Base-by-base conservation (phyloP, 2,797 vertebrate species). In the Cephalopachus bancanus region DNA sequence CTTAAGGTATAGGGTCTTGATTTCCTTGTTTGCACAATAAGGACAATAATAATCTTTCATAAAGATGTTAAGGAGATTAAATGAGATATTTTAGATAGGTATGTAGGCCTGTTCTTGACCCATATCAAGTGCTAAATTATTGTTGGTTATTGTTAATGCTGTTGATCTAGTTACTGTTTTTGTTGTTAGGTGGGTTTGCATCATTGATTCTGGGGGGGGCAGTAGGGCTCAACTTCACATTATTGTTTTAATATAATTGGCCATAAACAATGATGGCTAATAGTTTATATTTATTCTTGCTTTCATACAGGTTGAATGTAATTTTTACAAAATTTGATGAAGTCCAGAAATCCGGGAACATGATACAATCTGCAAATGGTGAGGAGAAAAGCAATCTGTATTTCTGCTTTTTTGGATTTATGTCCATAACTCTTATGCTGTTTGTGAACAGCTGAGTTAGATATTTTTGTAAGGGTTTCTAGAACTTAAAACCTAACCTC, bases 311-410 rank as follows among this genome's bases (percentile, higher is more conserved):
- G 98, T 99, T 99, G 99, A 99, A 99, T 99, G 99, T 99, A 98
- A 99, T 99, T 99, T 99, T 99, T 98, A 99, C 99, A 96, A 99
- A 99, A 98, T 99, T 99, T 1, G 99, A 99, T 97, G 99, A 99
- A 98, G 99, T 99, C 97, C 99, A 99, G 98, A 99, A 99, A 98
- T 99, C 99, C 49, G 99, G 99, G 97, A 99, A 99, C 98, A 99
- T 99, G 99, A 99, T 99, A 94, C 99, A 99, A 19, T 99, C 99
- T 51, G 98, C 99, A 96, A 98, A 99, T 97, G 99, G 99, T 99
- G 97, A 99, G 99, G 99, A 97, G 72, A 95, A 71, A 93, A 72
- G 20, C 64, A 81, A 2, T 37, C 6, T 59, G 17, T 93, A 5
- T 91, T 93, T 80, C 78, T 57, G 24, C 33, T 19, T 88, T 89